Percentiles rank a stretch among this genome's conserved stretches.
Evolutionary conservation across 2,797 vertebrate genomes (phyloP).

Genomic region (Brachymystax lenok): DNA sequence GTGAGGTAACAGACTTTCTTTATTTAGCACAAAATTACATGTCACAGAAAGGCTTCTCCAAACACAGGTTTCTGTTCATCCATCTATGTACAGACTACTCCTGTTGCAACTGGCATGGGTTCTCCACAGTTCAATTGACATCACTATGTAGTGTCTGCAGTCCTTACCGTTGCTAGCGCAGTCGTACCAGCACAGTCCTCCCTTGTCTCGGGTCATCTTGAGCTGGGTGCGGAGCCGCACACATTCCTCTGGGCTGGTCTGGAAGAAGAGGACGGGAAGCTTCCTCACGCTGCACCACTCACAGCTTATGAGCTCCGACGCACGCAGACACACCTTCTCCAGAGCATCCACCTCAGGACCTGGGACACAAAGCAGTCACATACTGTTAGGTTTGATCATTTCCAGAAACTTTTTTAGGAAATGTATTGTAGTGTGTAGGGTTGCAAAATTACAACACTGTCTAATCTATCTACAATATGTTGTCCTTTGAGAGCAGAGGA

Average conservation of each 20-base stretch:
- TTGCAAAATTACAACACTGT: too few species aligned
- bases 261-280: constrained; percentile 92
- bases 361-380: constrained; percentile 17
- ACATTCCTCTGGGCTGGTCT: constrained; percentile 82
- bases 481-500: neutral
- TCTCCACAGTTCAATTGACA: too few species aligned
- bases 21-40: neutral
- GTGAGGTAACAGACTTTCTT: neutral
- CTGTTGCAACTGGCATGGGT: neutral
- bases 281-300: constrained; percentile 94
- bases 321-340: constrained; percentile 80
- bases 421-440: too few species aligned
- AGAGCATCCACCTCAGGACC: constrained; percentile 47
- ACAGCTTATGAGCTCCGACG: constrained; percentile 89
- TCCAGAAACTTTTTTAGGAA: neutral
- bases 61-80: neutral
- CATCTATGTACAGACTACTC: neutral
- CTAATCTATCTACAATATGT: neutral
- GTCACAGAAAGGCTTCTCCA: neutral
- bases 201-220: constrained; percentile 79
- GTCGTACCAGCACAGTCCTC: constrained; percentile 84
- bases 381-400: neutral
- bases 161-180: constrained; percentile 83
- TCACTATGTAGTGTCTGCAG: neutral
- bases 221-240: constrained; percentile 83